Percentiles rank a stretch among this genome's conserved stretches.
Evolutionary conservation across 2,113 vertebrate species (phyloP).

Genomic region (Tinamus guttatus): DNA sequence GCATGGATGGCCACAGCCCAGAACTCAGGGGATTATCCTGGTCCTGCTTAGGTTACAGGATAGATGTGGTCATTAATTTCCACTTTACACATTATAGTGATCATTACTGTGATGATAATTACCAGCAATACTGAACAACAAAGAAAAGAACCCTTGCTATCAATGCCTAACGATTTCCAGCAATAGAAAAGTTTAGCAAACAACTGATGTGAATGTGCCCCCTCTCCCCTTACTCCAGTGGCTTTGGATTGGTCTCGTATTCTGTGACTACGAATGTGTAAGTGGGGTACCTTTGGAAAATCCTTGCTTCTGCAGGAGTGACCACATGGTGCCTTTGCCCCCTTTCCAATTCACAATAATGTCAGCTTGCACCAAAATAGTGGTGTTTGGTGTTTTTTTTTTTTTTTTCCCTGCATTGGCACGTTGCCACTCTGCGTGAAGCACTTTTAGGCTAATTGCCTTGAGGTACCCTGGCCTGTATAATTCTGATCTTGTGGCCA

Average conservation of each 20-base stretch:
- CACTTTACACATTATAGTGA: not conserved
- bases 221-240: not conserved
- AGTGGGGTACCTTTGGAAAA: not conserved
- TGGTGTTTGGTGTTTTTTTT: not conserved
- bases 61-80: not conserved
- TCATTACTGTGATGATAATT: not conserved
- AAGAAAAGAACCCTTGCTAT: not conserved
- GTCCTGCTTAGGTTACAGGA: not conserved
- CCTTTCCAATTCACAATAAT: not conserved
- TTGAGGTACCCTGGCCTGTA: not conserved
- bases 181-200: not conserved
- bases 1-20: accelerated
- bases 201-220: not conserved
- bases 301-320: not conserved
- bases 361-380: not conserved
- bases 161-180: not conserved
- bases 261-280: not conserved
- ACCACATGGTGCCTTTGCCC: not conserved
- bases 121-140: not conserved
- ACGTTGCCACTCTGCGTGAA: not conserved
- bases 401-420: not conserved
- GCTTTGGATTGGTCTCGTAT: not conserved
- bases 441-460: slow-evolving; percentile 27
- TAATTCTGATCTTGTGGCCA: not conserved
- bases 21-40: not conserved